Evolutionary conservation across 1,140 invertebrate species (phyloP), one percentile per base, ranked within the genome.

Genomic region (Diachasma alloeum): DNA sequence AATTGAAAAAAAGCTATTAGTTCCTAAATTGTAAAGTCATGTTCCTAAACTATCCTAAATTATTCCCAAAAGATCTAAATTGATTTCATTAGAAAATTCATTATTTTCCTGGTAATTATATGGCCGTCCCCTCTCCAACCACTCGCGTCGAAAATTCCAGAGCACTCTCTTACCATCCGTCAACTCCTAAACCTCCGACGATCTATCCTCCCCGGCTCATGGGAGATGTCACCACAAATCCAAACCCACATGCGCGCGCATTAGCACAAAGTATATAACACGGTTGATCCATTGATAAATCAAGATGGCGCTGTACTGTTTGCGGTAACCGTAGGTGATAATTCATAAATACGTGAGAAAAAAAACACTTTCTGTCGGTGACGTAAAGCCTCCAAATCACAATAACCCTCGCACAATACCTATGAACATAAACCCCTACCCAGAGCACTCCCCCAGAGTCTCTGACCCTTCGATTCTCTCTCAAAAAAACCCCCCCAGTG

Each of bases 251-350:
- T 76, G 74, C 74, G 74, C 74, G 46, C 74, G 74, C 74, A 76
- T 31, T 13, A 13, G 4, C 24, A 36, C 13, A 72, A 13, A 42
- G 67, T 17, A 17, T 17, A 53, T 1, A 11, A 53, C 48, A 53
- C 48, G 48, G 44, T 46, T 46, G 44, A 53, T 36, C 0, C n/a
- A 63, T 46, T 71, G 59, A 26, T 46, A 76, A 68, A 77, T 15
- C 86, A 88, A 88, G 83, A 89, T 89, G 88, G 86, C 88, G 87
- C 80, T 79, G 71, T 74, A 84, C 84, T 87, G 85, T 89, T 88
- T 87, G 87, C 83, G 84, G 83, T 85, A 82, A 80, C 77, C 79
- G 59, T 82, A 81, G 82, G 83, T 86, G 82, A 81, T 82, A 82
- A 82, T 84, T 72, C 83, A 85, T 86, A 87, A 87, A 88, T 87